A percentile compares a stretch with the other conserved stretches of the same genome.
Conservation (phyloP, 2,888 invertebrate species). For the Xylota segnis region DNA sequence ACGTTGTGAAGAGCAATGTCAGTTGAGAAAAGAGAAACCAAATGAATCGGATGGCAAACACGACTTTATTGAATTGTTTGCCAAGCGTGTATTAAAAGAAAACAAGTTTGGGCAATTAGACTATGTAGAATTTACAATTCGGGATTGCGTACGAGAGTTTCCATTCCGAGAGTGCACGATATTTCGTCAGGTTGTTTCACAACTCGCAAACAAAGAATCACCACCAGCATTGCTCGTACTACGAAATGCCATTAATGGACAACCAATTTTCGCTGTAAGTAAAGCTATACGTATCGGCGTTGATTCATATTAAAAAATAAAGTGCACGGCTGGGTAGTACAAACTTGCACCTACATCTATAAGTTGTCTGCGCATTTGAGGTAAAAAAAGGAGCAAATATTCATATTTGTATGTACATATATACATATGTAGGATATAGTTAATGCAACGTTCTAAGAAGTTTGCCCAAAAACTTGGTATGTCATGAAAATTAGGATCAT, state of each 20-base stretch:
- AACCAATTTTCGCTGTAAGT: constrained; percentile 89
- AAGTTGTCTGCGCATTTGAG: too few species aligned
- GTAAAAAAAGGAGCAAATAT: too few species aligned
- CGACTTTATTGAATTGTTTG: constrained; percentile 90
- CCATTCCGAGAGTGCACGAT: constrained; percentile 95
- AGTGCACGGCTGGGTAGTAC: too few species aligned
- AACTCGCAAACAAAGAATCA: constrained; percentile 89
- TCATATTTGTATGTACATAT: too few species aligned
- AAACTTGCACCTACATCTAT: too few species aligned
- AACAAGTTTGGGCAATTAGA: constrained; percentile 89
- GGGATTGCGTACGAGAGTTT: constrained; percentile 95
- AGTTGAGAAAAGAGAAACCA: constrained; percentile 84
- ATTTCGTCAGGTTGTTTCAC: constrained; percentile 92
- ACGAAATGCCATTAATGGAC: constrained; percentile 94
- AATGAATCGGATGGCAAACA: constrained; percentile 79
- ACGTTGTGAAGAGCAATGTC: constrained; percentile 89
- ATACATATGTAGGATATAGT: too few species aligned
- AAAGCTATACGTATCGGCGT: not conserved
- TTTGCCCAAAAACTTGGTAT: too few species aligned
- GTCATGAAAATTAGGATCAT: too few species aligned
- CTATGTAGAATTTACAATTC: constrained; percentile 90
- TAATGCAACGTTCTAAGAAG: too few species aligned
- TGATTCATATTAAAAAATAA: too few species aligned
- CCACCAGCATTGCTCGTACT: constrained; percentile 90
- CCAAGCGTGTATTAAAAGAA: constrained; percentile 91